These are phyloP conservation scores for Pygmarrhopalites habei DNA, from an alignment of 1,140 invertebrate genomes.

Conservation along the genomic window DNA sequence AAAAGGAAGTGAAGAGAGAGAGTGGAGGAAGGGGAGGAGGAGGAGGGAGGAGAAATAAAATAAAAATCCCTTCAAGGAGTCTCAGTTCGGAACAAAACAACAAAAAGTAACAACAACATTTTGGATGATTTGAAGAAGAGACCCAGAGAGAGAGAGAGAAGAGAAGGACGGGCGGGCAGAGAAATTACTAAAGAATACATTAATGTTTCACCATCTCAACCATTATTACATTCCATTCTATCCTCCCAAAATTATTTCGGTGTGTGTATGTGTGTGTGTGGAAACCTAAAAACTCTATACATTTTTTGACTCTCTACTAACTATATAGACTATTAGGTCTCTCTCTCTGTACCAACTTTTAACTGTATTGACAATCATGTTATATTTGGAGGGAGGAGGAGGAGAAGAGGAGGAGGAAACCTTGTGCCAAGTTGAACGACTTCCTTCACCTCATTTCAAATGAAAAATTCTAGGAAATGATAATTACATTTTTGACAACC, in stretches of 20 bases:
- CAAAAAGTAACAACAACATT: background rate
- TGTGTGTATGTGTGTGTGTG: background rate
- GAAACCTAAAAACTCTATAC: too few relatives aligned
- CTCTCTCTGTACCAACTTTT: too few relatives aligned
- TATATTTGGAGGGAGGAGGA: background rate
- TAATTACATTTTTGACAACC: slow-evolving; percentile 20
- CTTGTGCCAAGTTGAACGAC: slow-evolving; percentile 4
- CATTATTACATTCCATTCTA: background rate
- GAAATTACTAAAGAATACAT: background rate
- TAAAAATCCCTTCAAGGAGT: background rate
- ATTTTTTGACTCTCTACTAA: too few relatives aligned
- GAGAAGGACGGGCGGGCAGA: background rate
- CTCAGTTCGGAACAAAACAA: background rate
- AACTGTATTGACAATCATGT: slow-evolving; percentile 3
- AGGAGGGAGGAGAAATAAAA: background rate
- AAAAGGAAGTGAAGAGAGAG: slow-evolving; percentile 10
- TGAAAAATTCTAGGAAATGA: slow-evolving; percentile 28
- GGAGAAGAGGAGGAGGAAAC: slow-evolving; percentile 7
- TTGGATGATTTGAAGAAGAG: too few relatives aligned
- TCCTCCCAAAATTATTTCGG: background rate
- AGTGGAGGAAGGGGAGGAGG: background rate
- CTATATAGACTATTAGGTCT: too few relatives aligned
- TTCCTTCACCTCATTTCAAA: slow-evolving; percentile 13
- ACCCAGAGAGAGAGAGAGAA: background rate
- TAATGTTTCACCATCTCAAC: background rate